Conservation (phyloP, 2,113 vertebrate genomes). For the Mus spicilegus region DNA sequence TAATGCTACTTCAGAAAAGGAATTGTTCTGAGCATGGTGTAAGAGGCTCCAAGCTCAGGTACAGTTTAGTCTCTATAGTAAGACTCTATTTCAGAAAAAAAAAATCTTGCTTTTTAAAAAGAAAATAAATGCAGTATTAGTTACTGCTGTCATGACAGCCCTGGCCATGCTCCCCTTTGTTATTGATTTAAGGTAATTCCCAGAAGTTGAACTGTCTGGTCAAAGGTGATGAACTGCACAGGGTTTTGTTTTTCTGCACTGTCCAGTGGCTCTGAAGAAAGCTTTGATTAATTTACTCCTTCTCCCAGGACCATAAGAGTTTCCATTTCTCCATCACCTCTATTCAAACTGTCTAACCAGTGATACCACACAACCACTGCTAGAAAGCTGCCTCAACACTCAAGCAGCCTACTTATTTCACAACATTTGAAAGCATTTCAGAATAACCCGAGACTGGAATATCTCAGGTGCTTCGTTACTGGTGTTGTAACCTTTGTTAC, state of each 20-base stretch:
- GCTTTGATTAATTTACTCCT: slow-evolving; percentile 38
- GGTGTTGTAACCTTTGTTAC: background rate
- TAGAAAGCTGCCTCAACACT: background rate
- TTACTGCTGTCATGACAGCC: background rate
- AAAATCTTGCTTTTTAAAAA: background rate
- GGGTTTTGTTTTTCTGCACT: slow-evolving; percentile 23
- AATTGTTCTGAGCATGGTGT: background rate
- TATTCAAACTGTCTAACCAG: slow-evolving; percentile 1
- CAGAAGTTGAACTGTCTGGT: background rate
- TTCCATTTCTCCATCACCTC: slow-evolving; percentile 3
- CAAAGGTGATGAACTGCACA: background rate
- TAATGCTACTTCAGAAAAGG: background rate
- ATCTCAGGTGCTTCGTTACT: background rate
- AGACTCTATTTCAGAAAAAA: background rate
- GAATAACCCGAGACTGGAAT: background rate
- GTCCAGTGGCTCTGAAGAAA: background rate
- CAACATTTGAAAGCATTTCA: slow-evolving; percentile 42
- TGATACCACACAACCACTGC: background rate
- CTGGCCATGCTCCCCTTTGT: background rate
- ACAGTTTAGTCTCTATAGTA: background rate
- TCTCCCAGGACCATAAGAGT: background rate
- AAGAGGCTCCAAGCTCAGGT: background rate
- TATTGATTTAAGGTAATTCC: slow-evolving; percentile 19
- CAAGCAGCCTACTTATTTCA: slow-evolving; percentile 21
- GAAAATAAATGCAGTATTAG: background rate